Base-by-base conservation (phyloP, 2,113 vertebrate species). In the Nerophis lumbriciformis region DNA sequence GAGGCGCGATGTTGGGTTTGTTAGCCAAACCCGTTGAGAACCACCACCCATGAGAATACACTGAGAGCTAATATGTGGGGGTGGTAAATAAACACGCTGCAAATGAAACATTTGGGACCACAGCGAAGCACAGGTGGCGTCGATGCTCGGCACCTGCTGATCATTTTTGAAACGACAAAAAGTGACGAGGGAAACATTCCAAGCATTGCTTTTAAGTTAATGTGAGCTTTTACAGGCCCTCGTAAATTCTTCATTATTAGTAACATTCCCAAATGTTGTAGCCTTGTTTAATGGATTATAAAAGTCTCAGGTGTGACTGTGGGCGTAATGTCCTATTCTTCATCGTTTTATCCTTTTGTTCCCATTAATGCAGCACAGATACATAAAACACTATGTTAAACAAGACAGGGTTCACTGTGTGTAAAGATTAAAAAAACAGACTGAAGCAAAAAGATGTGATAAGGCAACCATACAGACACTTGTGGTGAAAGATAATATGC, bases 161-260 rank as follows among this genome's bases (percentile, higher is more conserved):
- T 69, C 63, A 67, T 67, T 71, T 69, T 8, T 45, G 10, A 28
- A 59, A 55, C 67, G 66, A 72, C 65, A 67, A 62, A 73, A 59
- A 73, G 62, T 61, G 59, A 78, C 15, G 60, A 63, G 49, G 48
- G 58, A 65, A 67, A 48, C 45, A 48, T 45, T 48, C 0, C 13
- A 54, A 11, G 6, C 14, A 62, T 61, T 15, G 4, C 11, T 56
- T 47, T 77, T 76, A 42, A 65, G 68, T 52, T 60, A 28, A 35
- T 48, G 38, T 28, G 62, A n/a, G 59, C 39, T 57, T 72, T 35
- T 28, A 54, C 63, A 65, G 67, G 28, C 0, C 8, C 16, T 21
- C 50, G 45, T 45, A 8, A 47, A 63, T 71, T 61, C 19, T 44
- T 65, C 53, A 38, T 55, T 21, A 59, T 39, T 15, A 28, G 11